phyloP scores from a whole-genome alignment of 2,797 vertebrate species.

The Cyprinodon diabolis region DNA sequence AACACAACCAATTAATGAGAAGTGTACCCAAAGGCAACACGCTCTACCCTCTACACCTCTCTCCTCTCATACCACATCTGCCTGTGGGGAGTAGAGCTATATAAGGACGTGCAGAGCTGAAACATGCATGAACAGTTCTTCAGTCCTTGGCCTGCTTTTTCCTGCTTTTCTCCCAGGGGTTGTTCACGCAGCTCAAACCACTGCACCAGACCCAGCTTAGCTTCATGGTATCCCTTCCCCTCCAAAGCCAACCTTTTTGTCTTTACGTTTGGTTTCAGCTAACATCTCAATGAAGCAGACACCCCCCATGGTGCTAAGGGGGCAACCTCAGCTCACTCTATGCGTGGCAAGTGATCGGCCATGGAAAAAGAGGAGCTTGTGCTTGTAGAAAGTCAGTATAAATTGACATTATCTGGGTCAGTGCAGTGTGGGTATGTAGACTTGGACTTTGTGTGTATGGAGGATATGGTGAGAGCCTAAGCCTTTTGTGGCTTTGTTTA shows the following conservation, averaged over 20 bases:
- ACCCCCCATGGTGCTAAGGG: slow-evolving; percentile 20
- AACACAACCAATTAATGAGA: slow-evolving; percentile 69
- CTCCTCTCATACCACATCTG: slow-evolving; percentile 30
- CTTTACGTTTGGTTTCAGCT: slow-evolving; percentile 29
- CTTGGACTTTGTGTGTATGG: slow-evolving; percentile 40
- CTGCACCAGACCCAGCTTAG: slow-evolving; percentile 50
- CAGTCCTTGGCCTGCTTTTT: slow-evolving; percentile 77
- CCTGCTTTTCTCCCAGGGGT: slow-evolving; percentile 42
- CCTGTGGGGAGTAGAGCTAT: slow-evolving; percentile 70
- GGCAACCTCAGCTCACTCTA: slow-evolving; percentile 21
- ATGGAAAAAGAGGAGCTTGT: slow-evolving; percentile 34
- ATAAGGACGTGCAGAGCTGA: slow-evolving; percentile 72
- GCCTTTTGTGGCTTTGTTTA: slow-evolving; percentile 64
- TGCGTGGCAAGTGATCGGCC: slow-evolving; percentile 34
- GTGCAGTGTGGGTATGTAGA: slow-evolving; percentile 61
- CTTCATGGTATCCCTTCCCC: slow-evolving; percentile 23
- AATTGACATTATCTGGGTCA: slow-evolving; percentile 73
- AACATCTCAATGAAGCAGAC: slow-evolving; percentile 11
- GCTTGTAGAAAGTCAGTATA: slow-evolving; percentile 39
- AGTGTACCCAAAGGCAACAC: slow-evolving; percentile 62
- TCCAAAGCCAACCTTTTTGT: slow-evolving; percentile 18
- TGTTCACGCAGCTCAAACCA: slow-evolving; percentile 52
- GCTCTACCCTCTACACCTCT: slow-evolving; percentile 34
- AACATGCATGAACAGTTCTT: slow-evolving; percentile 72
- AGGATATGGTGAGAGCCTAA: slow-evolving; percentile 45